A percentile compares a stretch with the other conserved stretches of the same genome.
phyloP scores from a whole-genome alignment of 2,888 invertebrate genomes.

The Drosophila stalkeri region DNA sequence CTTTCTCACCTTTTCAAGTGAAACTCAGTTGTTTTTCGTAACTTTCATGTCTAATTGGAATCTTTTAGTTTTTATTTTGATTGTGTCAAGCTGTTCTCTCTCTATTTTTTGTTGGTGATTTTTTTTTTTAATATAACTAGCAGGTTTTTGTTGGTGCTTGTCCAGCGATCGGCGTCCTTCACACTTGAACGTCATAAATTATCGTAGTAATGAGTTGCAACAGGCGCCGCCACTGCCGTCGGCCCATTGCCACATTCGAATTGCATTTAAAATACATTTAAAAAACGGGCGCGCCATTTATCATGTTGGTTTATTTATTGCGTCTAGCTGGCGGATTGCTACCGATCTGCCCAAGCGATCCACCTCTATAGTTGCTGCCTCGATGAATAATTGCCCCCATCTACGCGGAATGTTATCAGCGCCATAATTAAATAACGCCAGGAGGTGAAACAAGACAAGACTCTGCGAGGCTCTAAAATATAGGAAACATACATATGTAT shows the following conservation, averaged over 20 bases:
- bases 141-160: slow-evolving; percentile 49
- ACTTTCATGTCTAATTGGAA: slow-evolving; percentile 8
- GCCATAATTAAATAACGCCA: slow-evolving; percentile 85
- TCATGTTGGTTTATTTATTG: slow-evolving; percentile 83
- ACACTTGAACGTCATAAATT: slow-evolving; percentile 82
- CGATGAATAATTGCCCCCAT: slow-evolving; percentile 85
- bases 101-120: slow-evolving; percentile 13
- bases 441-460: slow-evolving; percentile 71
- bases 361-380: slow-evolving; percentile 47
- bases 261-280: slow-evolving; percentile 82
- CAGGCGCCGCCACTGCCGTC: slow-evolving; percentile 68
- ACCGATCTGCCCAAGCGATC: slow-evolving; percentile 55
- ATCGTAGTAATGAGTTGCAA: slow-evolving; percentile 78
- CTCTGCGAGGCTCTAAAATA: slow-evolving; percentile 6
- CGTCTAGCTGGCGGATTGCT: slow-evolving; percentile 66
- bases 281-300: slow-evolving; percentile 80
- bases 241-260: slow-evolving; percentile 73
- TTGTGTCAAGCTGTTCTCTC: background rate
- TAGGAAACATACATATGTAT: background rate
- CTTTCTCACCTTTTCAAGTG: background rate
- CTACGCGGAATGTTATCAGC: slow-evolving; percentile 85
- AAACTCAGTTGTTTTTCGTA: background rate
- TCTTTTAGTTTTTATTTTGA: slow-evolving; percentile 26
- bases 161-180: slow-evolving; percentile 70
- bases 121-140: slow-evolving; percentile 20